These are phyloP conservation scores for Drosophila neoperkinsi DNA, from an alignment of 2,888 invertebrate genomes.

Conservation along the genomic window DNA sequence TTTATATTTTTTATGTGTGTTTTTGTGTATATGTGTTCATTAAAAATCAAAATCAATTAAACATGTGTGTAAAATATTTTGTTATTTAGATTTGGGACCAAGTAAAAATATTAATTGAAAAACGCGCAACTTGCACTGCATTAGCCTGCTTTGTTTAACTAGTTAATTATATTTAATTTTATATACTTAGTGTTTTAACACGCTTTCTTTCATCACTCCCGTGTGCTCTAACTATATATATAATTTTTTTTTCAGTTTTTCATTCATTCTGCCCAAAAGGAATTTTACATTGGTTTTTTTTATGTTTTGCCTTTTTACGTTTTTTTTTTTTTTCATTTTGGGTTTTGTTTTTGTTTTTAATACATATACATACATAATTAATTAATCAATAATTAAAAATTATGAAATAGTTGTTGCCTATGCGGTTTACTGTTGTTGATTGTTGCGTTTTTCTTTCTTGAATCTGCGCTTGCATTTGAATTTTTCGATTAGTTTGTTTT, in stretches of 20 bases:
- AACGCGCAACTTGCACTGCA: conserved; percentile 67
- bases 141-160: conserved; percentile 63
- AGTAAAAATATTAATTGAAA: conserved; percentile 43
- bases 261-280: conserved; percentile 41
- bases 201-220: conserved; percentile 20
- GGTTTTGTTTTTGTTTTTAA: conserved; percentile 37
- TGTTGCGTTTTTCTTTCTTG: conserved; percentile 17
- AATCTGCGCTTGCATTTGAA: conserved; percentile 37
- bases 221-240: conserved; percentile 8
- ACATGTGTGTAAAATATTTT: conserved; percentile 19
- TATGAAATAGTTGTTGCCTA: conserved; percentile 59
- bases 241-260: conserved; percentile 3
- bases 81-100: conserved; percentile 17
- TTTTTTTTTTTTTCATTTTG: conserved; percentile 22
- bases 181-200: conserved; percentile 33
- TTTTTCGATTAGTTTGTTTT: conserved; percentile 31
- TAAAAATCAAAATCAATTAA: conserved; percentile 59
- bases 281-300: conserved; percentile 54
- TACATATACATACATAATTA: conserved; percentile 72
- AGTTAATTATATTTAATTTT: conserved; percentile 45
- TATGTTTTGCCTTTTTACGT: conserved; percentile 37
- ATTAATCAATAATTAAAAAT: conserved; percentile 78
- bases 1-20: background rate
- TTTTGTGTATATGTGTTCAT: conserved; percentile 28
- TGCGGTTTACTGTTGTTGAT: conserved; percentile 18